Base-by-base conservation (phyloP, 2,797 vertebrate genomes). In the Microctenopoma steveboyesi region DNA sequence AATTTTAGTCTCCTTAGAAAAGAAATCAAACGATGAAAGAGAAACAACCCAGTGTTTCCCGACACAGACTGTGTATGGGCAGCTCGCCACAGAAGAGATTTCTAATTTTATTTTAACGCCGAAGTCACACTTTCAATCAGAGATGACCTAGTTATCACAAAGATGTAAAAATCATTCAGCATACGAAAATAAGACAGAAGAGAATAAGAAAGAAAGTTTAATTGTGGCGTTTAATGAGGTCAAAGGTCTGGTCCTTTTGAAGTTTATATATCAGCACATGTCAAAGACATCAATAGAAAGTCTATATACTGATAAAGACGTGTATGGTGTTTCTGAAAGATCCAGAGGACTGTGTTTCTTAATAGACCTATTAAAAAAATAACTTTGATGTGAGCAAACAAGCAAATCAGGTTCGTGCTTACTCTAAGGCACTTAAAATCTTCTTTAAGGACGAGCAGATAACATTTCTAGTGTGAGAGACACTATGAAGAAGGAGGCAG, bases 11-110 rank as follows among this genome's bases (percentile, higher is more conserved):
- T 54, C 46, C 22, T 56, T 30, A 71, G 27, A 60, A 45, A 63
- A 30, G 48, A 50, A 62, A 55, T 45, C 4, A 48, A 33, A 64
- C 28, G 57, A 70, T 75, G 64, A 40, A 72, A 62, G 53, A 54
- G 60, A 54, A 62, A 28, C 4, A 55, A 45, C 50, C 16, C 58
- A 64, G 59, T 63, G 56, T 63, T 71, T 73, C 68, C 73, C 52
- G 49, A 39, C 28, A 40, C 53, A 57, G 22, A 54, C 37, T 53
- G 57, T n/a, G 50, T 69, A 45, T 22, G 43, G 72, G 66, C 69
- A 50, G 33, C 11, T 27, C 70, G 50, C 65, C 74, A 61, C 2
- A 2, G 28, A 76, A 5, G 30, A 22, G 0, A 8, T 39, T 67
- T 64, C 28, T 22, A 22, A 22, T 22, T 22, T 22, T 49, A 43